Percentiles rank a stretch among this genome's conserved stretches.
These are phyloP conservation scores for Eretmocerus hayati DNA, from an alignment of 2,888 invertebrate species.

Conservation along the genomic window DNA sequence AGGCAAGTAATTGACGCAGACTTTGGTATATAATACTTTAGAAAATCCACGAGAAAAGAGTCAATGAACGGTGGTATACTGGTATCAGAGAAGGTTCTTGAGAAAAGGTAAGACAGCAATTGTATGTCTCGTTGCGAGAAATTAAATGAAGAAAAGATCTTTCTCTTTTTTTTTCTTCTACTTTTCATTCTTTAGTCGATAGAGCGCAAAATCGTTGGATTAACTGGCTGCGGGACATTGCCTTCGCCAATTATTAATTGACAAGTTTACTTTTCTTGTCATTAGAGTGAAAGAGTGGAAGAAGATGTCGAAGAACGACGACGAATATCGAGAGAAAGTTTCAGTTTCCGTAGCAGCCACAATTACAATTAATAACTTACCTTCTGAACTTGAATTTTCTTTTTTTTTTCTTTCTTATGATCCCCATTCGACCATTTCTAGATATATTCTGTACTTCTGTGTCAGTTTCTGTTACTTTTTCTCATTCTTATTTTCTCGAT, in stretches of 20 bases:
- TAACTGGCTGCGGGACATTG: conserved; percentile 22
- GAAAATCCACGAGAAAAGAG: conserved; percentile 1
- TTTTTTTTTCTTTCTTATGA: too few species aligned
- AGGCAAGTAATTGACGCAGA: conserved; percentile 16
- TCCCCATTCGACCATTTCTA: neutral
- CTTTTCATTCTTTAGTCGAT: too few species aligned
- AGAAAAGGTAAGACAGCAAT: conserved; percentile 10
- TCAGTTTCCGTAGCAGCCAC: conserved; percentile 25
- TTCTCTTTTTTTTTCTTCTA: too few species aligned
- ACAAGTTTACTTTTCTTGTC: conserved; percentile 34
- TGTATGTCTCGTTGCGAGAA: conserved; percentile 23
- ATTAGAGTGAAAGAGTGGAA: conserved; percentile 17
- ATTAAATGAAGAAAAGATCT: conserved; percentile 30
- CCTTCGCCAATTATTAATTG: conserved; percentile 34
- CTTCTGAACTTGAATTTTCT: too few species aligned
- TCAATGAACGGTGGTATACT: conserved; percentile 11
- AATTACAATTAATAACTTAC: conserved; percentile 34
- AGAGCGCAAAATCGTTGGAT: conserved; percentile 13
- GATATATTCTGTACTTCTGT: conserved; percentile 9
- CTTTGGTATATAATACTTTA: neutral
- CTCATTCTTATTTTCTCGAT: conserved; percentile 3
- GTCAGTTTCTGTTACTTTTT: conserved; percentile 17
- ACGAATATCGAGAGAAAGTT: conserved; percentile 29
- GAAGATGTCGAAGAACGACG: conserved; percentile 7
- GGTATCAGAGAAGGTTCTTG: too few species aligned